phyloP scores from a whole-genome alignment of 1,140 invertebrate species.

The Cydia pomonella region DNA sequence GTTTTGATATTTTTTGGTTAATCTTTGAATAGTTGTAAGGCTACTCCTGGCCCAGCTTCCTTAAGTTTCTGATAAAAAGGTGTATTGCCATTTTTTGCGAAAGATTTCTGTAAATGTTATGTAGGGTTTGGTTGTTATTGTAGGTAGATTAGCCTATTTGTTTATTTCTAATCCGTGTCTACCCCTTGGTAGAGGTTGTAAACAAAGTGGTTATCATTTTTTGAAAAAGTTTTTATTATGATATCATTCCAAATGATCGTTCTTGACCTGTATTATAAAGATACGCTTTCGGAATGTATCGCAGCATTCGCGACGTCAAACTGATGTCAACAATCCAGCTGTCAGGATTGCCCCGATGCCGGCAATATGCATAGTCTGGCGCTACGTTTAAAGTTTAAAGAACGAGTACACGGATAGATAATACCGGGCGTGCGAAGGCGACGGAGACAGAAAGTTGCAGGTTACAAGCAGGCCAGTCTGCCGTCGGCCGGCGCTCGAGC shows the following conservation, averaged over 20 bases:
- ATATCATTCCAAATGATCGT: background rate
- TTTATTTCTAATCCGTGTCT: too few species aligned
- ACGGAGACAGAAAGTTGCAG: conserved; percentile 40
- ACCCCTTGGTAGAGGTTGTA: too few species aligned
- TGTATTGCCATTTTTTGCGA: too few species aligned
- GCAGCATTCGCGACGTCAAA: background rate
- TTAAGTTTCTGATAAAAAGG: too few species aligned
- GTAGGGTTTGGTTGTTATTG: too few species aligned
- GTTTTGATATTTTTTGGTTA: too few species aligned
- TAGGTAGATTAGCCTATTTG: too few species aligned
- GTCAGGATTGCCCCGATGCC: background rate
- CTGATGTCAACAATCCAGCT: conserved; percentile 15
- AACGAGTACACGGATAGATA: conserved; percentile 29
- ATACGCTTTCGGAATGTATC: conserved; percentile 2
- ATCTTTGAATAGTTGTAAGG: too few species aligned
- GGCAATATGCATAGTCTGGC: conserved; percentile 6
- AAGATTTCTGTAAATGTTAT: too few species aligned
- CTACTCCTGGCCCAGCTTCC: too few species aligned
- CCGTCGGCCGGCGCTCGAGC: conserved; percentile 61
- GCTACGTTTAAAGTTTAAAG: conserved; percentile 8
- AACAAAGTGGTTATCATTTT: too few species aligned
- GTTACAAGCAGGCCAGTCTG: conserved; percentile 60
- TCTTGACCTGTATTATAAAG: background rate
- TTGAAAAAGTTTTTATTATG: background rate
- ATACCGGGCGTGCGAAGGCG: conserved; percentile 44